A percentile compares a stretch with the other conserved stretches of the same genome.
Evolutionary conservation across 2,888 invertebrate genomes (phyloP).

Genomic region (Dicranocentrus wangi): DNA sequence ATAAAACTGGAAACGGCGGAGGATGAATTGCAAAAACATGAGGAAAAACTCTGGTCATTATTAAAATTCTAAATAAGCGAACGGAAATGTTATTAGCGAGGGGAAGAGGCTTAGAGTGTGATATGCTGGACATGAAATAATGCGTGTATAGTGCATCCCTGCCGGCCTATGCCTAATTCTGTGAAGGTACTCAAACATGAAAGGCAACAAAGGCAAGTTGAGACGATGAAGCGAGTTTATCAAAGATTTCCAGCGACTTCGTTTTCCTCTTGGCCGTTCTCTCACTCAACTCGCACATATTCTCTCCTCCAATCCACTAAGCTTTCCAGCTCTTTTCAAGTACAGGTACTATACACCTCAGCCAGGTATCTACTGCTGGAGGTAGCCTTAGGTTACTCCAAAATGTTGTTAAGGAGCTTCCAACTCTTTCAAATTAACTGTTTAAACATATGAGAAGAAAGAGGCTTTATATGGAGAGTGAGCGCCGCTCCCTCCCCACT

Average conservation of each 20-base stretch:
- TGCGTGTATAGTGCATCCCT: no score
- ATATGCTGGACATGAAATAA: no score
- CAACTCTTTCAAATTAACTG: conserved; percentile 35
- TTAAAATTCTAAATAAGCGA: no score
- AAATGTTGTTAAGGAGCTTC: conserved; percentile 9
- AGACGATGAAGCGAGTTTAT: conserved; percentile 26
- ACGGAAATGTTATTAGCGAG: no score
- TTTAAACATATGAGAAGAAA: conserved; percentile 25
- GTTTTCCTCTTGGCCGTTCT: no score
- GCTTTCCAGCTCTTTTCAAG: conserved; percentile 7
- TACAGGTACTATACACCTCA: background rate
- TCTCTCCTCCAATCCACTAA: background rate
- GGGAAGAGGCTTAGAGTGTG: no score
- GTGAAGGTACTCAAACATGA: no score
- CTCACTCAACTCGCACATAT: background rate
- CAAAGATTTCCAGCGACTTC: conserved; percentile 36
- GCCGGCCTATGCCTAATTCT: no score
- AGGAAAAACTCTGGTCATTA: no score
- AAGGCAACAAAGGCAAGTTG: no score
- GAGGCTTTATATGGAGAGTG: conserved; percentile 10
- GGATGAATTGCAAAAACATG: no score
- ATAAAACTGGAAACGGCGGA: no score
- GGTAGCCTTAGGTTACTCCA: background rate
- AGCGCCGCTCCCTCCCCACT: background rate
- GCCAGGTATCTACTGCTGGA: background rate